Conservation (phyloP, 2,113 vertebrate genomes). For the Nesogale talazaci region DNA sequence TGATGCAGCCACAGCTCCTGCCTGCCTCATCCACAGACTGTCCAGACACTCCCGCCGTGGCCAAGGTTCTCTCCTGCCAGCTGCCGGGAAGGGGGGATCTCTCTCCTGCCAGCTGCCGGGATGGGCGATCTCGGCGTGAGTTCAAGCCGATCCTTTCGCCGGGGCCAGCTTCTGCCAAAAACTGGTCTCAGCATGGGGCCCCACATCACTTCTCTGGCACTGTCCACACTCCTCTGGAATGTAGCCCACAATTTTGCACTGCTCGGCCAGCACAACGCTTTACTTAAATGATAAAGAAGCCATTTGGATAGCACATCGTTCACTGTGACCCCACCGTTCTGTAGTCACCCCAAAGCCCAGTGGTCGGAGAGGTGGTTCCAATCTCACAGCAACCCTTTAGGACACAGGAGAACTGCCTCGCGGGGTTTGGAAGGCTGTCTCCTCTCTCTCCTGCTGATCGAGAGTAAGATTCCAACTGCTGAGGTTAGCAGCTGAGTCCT, state of each 20-base stretch:
- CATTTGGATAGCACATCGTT: not conserved
- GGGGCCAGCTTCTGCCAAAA: not conserved
- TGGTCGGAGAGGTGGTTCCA: not conserved
- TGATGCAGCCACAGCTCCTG: not conserved
- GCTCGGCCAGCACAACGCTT: conserved; percentile 1
- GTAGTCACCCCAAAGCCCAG: not conserved
- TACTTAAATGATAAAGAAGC: conserved; percentile 1
- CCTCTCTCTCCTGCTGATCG: not conserved
- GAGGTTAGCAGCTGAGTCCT: not conserved
- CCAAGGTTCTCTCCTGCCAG: not conserved
- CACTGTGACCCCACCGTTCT: not conserved
- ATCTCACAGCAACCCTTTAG: not conserved
- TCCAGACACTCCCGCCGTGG: not conserved
- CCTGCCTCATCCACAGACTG: not conserved
- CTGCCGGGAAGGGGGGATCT: not conserved
- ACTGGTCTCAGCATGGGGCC: not conserved
- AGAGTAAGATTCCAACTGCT: not conserved
- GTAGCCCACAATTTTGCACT: not conserved
- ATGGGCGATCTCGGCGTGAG: not conserved
- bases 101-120: not conserved
- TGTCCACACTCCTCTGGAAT: not conserved
- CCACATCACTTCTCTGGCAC: not conserved
- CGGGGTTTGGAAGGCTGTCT: not conserved
- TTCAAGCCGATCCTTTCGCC: not conserved
- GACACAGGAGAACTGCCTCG: not conserved